Evolutionary conservation across 2,113 vertebrate genomes (phyloP).

Genomic region (Saimiri boliviensis): DNA sequence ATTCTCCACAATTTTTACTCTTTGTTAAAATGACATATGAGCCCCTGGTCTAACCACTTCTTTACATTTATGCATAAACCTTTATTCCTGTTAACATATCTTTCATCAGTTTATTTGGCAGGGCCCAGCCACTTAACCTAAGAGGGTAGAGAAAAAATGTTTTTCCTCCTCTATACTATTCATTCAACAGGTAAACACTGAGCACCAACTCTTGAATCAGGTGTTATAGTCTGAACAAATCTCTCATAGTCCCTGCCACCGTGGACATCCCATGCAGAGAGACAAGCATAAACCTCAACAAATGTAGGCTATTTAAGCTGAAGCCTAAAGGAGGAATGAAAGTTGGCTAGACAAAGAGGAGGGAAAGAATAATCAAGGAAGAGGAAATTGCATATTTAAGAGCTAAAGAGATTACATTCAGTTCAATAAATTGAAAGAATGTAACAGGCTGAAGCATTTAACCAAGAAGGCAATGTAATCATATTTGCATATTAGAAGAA

Average conservation of each 20-base stretch:
- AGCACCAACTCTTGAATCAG: background rate
- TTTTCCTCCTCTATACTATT: background rate
- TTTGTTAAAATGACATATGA: background rate
- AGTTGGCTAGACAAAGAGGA: background rate
- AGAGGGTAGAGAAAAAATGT: background rate
- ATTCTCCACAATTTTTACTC: background rate
- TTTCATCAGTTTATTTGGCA: background rate
- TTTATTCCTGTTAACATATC: background rate
- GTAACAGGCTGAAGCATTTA: background rate
- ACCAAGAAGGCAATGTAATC: background rate
- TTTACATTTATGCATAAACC: background rate
- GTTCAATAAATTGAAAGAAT: background rate
- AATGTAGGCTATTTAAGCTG: background rate
- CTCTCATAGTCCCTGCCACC: background rate
- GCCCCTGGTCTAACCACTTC: background rate
- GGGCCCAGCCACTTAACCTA: background rate
- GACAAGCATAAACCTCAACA: background rate
- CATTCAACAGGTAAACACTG: background rate
- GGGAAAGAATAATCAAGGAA: background rate
- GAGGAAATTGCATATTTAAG: background rate
- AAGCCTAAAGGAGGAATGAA: background rate
- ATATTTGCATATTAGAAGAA: background rate
- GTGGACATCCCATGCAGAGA: fast-evolving
- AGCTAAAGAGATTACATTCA: background rate
- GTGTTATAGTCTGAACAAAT: background rate